Conservation (phyloP, 1,140 invertebrate species). For the Lucilia sericata region DNA sequence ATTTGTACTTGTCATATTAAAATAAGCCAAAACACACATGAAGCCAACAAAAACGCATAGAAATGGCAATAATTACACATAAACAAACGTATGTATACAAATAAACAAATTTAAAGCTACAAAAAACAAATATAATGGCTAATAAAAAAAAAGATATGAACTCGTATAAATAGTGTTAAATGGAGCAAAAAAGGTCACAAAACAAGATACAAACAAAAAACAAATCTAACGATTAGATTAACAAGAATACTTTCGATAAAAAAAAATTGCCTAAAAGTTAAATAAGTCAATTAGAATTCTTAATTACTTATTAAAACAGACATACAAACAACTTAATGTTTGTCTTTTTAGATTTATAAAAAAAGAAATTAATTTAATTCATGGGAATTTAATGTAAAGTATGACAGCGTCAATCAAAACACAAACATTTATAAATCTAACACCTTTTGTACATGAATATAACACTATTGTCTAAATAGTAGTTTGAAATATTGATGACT, state of each 20-base stretch:
- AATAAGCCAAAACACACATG: background rate
- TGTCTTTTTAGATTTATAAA: background rate
- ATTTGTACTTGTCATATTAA: background rate
- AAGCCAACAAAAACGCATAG: background rate
- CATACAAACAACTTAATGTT: background rate
- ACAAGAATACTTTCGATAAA: background rate
- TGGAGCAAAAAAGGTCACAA: constrained; percentile 41
- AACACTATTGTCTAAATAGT: background rate
- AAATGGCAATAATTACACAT: constrained; percentile 5
- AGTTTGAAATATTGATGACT: background rate
- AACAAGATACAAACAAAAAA: background rate
- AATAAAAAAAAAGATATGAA: background rate
- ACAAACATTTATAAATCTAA: background rate
- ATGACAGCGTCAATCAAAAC: constrained; percentile 10
- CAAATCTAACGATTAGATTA: background rate
- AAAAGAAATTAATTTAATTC: background rate
- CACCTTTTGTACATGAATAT: background rate
- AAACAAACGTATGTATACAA: background rate
- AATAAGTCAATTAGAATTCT: background rate
- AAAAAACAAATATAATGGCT: constrained; percentile 13
- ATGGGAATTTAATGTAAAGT: too few species aligned
- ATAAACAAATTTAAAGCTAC: background rate
- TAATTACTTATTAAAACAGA: too few species aligned
- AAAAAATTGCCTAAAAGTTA: background rate
- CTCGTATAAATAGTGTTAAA: constrained; percentile 6